These are phyloP conservation scores for Xyliphius kryptos DNA, from an alignment of 2,113 vertebrate genomes.

Conservation along the genomic window DNA sequence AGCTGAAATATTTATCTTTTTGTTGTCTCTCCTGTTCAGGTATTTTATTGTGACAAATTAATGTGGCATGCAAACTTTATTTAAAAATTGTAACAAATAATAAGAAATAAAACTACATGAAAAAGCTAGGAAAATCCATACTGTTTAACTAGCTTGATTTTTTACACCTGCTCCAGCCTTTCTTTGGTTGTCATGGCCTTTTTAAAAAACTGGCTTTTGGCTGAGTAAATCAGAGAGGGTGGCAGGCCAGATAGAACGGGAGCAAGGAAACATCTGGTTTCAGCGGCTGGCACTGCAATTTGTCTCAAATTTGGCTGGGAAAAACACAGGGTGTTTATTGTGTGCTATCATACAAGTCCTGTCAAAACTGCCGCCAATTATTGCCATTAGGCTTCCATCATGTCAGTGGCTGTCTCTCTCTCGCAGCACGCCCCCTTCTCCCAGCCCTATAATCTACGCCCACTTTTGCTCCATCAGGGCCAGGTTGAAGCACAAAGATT, in stretches of 20 bases:
- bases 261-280: slow-evolving; percentile 79
- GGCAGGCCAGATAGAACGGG: slow-evolving; percentile 34
- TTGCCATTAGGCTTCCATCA: slow-evolving; percentile 99
- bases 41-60: no score
- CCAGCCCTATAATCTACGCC: slow-evolving; percentile 98
- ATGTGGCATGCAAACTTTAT: not conserved
- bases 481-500: slow-evolving; percentile 79
- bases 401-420: slow-evolving; percentile 88
- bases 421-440: slow-evolving; percentile 75
- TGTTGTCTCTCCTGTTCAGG: no score
- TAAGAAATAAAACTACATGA: not conserved
- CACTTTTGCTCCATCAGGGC: slow-evolving; percentile 91
- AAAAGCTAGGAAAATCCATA: slow-evolving; percentile 27
- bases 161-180: slow-evolving; percentile 46
- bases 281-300: slow-evolving; percentile 86
- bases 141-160: slow-evolving; percentile 44
- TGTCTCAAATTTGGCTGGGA: slow-evolving; percentile 97
- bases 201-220: slow-evolving; percentile 44
- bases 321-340: slow-evolving; percentile 83
- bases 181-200: slow-evolving; percentile 21
- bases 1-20: no score
- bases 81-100: slow-evolving; percentile 17
- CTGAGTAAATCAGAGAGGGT: slow-evolving; percentile 51
- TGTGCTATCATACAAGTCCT: slow-evolving; percentile 95
- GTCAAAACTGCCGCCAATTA: slow-evolving; percentile 98